A percentile compares a stretch with the other conserved stretches of the same genome.
Evolutionary conservation across 2,888 invertebrate genomes (phyloP).

Genomic region (Strigamia maritima): DNA sequence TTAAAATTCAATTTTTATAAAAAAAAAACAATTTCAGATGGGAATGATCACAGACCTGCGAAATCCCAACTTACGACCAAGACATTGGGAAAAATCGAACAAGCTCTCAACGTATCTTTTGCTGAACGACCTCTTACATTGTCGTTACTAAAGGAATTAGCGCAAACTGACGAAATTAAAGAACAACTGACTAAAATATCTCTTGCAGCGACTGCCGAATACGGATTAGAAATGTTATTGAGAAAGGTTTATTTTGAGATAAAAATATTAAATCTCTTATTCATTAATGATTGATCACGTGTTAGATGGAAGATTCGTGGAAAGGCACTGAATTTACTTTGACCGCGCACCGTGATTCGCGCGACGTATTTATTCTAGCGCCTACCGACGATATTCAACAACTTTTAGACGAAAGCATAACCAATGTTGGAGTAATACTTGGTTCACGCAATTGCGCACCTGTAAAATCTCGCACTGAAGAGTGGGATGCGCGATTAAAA

Average conservation of each 20-base stretch:
- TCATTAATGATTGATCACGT: slow-evolving; percentile 22
- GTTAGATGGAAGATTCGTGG: slow-evolving; percentile 80
- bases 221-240: slow-evolving; percentile 72
- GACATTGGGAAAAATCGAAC: slow-evolving; percentile 83
- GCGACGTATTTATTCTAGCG: slow-evolving; percentile 79
- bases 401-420: slow-evolving; percentile 78
- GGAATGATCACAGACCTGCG: slow-evolving; percentile 76
- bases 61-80: slow-evolving; percentile 71
- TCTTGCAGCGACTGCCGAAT: slow-evolving; percentile 83
- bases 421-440: slow-evolving; percentile 79
- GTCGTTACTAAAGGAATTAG: slow-evolving; percentile 63
- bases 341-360: slow-evolving; percentile 72
- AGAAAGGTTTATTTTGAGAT: slow-evolving; percentile 60
- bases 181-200: slow-evolving; percentile 78
- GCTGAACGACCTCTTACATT: slow-evolving; percentile 67
- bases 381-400: slow-evolving; percentile 80
- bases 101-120: slow-evolving; percentile 69
- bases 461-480: slow-evolving; percentile 75
- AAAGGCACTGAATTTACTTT: slow-evolving; percentile 73
- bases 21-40: slow-evolving; percentile 57
- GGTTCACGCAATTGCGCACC: slow-evolving; percentile 83
- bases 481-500: slow-evolving; percentile 73
- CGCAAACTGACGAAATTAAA: slow-evolving; percentile 70
- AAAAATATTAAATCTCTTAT: not conserved
- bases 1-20: slow-evolving; percentile 23